Percentiles rank a stretch among this genome's conserved stretches.
Evolutionary conservation across 2,797 vertebrate genomes (phyloP).

Genomic region (Crypturellus tataupa): DNA sequence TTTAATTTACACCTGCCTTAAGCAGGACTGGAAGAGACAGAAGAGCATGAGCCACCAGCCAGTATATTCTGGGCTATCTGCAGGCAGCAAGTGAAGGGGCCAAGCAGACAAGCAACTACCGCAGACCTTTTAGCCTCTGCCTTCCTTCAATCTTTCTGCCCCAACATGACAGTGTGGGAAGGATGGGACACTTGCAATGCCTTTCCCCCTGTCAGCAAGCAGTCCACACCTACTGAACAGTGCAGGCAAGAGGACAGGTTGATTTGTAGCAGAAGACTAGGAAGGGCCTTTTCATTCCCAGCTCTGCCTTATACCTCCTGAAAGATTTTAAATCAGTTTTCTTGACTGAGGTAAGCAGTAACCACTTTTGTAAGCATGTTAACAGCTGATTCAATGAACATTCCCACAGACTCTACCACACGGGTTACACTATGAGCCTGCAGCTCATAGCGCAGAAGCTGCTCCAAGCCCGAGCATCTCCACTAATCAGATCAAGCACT

Average conservation of each 20-base stretch:
- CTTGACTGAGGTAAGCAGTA: background rate
- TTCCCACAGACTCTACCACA: background rate
- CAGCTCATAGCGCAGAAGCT: background rate
- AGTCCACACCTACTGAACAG: rapidly evolving
- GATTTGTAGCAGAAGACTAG: background rate
- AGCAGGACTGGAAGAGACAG: background rate
- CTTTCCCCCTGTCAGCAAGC: background rate
- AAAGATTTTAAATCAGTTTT: background rate
- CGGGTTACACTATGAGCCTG: background rate
- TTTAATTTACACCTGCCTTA: background rate
- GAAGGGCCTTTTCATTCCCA: background rate
- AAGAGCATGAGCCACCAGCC: background rate
- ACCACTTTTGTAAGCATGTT: rapidly evolving
- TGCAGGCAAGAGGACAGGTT: background rate
- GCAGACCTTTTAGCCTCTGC: background rate
- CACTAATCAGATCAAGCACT: background rate
- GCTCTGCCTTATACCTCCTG: background rate
- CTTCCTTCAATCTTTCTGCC: background rate
- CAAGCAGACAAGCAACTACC: background rate
- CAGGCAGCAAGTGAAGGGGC: background rate
- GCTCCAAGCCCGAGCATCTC: background rate
- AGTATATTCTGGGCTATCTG: background rate
- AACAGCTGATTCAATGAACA: background rate
- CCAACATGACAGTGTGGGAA: rapidly evolving
- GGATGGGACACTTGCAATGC: background rate